Evolutionary conservation across 2,888 invertebrate genomes (phyloP), one percentile per base, ranked within the genome.

Genomic region (Lasioglossum oenotherae): DNA sequence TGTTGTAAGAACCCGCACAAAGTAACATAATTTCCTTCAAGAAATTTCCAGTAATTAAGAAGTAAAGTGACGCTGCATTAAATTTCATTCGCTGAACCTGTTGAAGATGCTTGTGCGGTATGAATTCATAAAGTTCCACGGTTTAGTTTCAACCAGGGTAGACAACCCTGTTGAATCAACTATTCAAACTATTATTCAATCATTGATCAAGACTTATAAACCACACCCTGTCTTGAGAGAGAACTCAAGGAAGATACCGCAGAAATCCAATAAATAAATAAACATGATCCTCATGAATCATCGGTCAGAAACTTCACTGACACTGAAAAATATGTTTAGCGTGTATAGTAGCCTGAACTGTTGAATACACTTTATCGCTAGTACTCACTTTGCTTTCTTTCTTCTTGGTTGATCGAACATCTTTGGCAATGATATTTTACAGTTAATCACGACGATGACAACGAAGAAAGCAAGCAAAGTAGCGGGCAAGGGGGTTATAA

Each of bases 391-490:
- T 88, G 89, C 87, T 86, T 90, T 72, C 89, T 90, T 89, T 87
- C 84, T 79, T 38, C 71, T 74, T 23, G 53, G 19, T 74, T 72
- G n/a, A 5, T 73, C 31, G 19, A 19, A 4, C 2, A 35, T 60
- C 31, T 79, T n/a, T 3, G 19, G 23, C 3, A 53, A 16, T 27
- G 19, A 46, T n/a, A 0, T 23, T 23, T 35, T 16, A 49, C 19
- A 14, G 19, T 60, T 77, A 84, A 71, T 86, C 19, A 60, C 71
- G 12, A 69, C 27, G 46, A 38, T 6, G 16, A 78, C 64, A 78
- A 74, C 64, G 60, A 80, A 82, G 89, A 90, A 84, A 89, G 89
- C 87, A 86, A 90, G 90, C 87, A 82, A 88, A 89, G 89, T 82
- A 86, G 64, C 75, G 46, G 74, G 84, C 80, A 75, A 83, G 84